These are phyloP conservation scores for Microctenopoma steveboyesi DNA, from an alignment of 2,797 vertebrate species.

Conservation along the genomic window DNA sequence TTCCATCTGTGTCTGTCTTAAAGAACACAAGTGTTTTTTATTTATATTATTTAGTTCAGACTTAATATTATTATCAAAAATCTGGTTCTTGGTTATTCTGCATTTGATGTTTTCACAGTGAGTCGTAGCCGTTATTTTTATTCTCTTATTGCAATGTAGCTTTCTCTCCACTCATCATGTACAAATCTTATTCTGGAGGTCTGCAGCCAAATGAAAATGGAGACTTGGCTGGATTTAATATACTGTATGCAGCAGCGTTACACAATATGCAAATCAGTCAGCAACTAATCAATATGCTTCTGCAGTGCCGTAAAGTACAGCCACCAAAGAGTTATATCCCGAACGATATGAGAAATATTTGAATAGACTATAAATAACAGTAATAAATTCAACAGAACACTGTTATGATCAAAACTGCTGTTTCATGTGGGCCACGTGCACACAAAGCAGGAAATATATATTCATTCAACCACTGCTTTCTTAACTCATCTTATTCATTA, in stretches of 20 bases:
- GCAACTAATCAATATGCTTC: slow-evolving; percentile 13
- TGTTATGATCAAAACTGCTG: too few species aligned
- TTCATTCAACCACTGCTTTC: too few species aligned
- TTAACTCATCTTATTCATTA: too few species aligned
- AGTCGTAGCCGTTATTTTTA: not conserved
- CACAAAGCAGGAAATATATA: too few species aligned
- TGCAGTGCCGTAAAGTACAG: slow-evolving; percentile 4
- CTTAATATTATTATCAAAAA: not conserved
- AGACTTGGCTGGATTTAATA: slow-evolving; percentile 6
- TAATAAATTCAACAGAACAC: too few species aligned
- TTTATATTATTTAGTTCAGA: not conserved
- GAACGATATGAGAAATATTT: not conserved
- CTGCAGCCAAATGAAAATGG: slow-evolving; percentile 18
- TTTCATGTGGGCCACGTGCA: too few species aligned
- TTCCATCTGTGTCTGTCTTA: slow-evolving; percentile 11
- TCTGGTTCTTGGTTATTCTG: not conserved
- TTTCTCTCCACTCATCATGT: slow-evolving; percentile 10
- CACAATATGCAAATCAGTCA: slow-evolving; percentile 35
- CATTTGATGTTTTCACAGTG: slow-evolving; percentile 1
- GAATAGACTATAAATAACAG: too few species aligned
- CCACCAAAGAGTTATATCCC: not conserved
- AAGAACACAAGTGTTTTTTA: not conserved
- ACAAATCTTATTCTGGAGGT: slow-evolving; percentile 6
- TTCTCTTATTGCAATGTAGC: not conserved
- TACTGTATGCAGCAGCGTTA: slow-evolving; percentile 6